Conservation (phyloP, 1,140 invertebrate species). For the Dinothrombium tinctorium region DNA sequence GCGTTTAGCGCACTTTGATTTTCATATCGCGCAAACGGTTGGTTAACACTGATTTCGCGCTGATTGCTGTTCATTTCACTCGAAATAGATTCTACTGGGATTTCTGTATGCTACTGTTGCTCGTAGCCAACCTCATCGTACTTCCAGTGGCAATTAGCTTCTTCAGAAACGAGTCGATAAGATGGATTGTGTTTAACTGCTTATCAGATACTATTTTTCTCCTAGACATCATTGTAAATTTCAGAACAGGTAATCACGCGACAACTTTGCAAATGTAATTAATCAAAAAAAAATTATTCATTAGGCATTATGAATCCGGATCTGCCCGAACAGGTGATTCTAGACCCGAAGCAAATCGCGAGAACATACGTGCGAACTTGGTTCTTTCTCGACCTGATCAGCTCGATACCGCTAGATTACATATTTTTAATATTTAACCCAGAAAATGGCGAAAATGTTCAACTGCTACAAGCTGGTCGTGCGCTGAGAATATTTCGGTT, state of each 20-base stretch:
- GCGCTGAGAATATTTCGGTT: conserved; percentile 82
- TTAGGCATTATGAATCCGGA: conserved; percentile 96
- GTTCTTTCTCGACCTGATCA: conserved; percentile 98
- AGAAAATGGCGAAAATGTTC: conserved; percentile 89
- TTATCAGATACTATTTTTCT: conserved; percentile 98
- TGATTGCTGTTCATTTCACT: conserved; percentile 10
- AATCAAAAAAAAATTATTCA: not conserved
- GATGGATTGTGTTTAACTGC: conserved; percentile 99
- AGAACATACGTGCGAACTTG: conserved; percentile 94
- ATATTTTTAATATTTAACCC: conserved; percentile 98
- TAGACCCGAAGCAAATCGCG: conserved; percentile 92
- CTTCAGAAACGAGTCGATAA: conserved; percentile 93
- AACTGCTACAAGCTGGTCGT: conserved; percentile 81
- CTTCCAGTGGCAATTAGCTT: conserved; percentile 97
- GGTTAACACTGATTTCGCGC: no score
- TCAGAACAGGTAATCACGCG: conserved; percentile 68
- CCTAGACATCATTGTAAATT: conserved; percentile 98
- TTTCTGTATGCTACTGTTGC: conserved; percentile 86
- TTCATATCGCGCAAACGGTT: no score
- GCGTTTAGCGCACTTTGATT: no score
- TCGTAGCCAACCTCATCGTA: conserved; percentile 95
- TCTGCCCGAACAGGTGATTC: conserved; percentile 94
- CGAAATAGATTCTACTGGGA: conserved; percentile 92
- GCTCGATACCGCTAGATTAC: conserved; percentile 96
- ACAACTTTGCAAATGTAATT: not conserved